Percentiles rank a stretch among this genome's conserved stretches.
phyloP scores from a whole-genome alignment of 2,797 vertebrate species.

The Parotocinclus haroldoi region DNA sequence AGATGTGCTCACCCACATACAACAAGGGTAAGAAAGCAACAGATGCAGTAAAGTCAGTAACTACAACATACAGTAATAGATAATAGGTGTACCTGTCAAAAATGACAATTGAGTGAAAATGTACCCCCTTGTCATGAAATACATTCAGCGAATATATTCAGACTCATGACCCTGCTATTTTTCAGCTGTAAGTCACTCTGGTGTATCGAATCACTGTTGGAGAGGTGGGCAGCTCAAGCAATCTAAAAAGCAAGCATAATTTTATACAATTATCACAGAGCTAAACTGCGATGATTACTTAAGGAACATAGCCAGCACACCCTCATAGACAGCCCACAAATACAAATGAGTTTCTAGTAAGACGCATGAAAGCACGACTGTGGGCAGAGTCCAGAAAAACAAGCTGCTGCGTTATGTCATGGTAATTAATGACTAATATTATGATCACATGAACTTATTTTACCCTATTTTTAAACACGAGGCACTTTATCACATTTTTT shows the following conservation, averaged over 20 bases:
- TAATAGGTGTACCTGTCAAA: too few species aligned
- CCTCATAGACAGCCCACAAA: constrained; percentile 26
- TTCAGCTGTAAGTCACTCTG: not conserved
- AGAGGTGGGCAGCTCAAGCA: constrained; percentile 19
- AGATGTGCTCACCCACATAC: too few species aligned
- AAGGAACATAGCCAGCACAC: constrained; percentile 3
- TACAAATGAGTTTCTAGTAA: constrained; percentile 1
- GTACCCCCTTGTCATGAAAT: too few species aligned
- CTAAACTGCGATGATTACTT: not conserved
- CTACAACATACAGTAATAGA: too few species aligned
- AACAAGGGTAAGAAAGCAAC: too few species aligned
- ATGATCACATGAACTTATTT: not conserved
- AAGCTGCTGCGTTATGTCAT: not conserved
- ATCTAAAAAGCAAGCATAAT: constrained; percentile 36
- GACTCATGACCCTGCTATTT: too few species aligned
- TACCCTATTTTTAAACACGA: constrained; percentile 1
- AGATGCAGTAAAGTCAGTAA: too few species aligned
- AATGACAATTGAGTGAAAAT: too few species aligned
- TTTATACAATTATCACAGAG: not conserved
- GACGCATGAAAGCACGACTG: not conserved
- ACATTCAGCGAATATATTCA: too few species aligned
- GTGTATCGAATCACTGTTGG: constrained; percentile 8
- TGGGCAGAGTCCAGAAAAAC: constrained; percentile 1
- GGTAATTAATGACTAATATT: constrained; percentile 5
- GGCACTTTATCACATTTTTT: too few species aligned